These are phyloP conservation scores for Ailurus styani DNA, from an alignment of 2,113 vertebrate species.

Conservation along the genomic window DNA sequence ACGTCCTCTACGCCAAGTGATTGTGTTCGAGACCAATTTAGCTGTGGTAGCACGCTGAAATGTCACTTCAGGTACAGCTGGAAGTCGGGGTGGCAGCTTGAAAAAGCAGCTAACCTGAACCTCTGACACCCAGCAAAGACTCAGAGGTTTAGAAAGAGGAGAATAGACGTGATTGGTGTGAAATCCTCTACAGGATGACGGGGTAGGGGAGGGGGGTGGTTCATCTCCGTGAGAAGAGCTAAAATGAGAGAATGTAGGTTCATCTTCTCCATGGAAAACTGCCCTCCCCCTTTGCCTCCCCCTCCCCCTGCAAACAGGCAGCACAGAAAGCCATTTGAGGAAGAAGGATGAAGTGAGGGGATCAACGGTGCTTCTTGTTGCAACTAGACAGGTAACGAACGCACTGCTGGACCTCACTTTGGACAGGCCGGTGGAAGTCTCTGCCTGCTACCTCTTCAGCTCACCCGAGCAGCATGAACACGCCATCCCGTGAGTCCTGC, in stretches of 20 bases:
- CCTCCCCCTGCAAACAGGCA: too few species aligned
- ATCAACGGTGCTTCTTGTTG: not conserved
- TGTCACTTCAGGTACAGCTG: not conserved
- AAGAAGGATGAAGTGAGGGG: not conserved
- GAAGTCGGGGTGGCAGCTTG: not conserved
- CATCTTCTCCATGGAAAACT: not conserved
- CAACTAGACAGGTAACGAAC: fast-evolving
- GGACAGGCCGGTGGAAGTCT: not conserved
- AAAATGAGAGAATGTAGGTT: not conserved
- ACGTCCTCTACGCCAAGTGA: not conserved
- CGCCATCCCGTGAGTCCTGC: fast-evolving
- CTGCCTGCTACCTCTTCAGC: not conserved
- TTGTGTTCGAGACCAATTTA: not conserved
- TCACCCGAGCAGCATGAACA: not conserved
- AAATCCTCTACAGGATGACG: not conserved
- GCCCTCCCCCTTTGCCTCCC: not conserved
- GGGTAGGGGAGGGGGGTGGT: not conserved
- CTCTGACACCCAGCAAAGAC: not conserved
- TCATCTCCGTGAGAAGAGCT: not conserved
- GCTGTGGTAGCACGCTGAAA: not conserved
- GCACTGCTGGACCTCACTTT: fast-evolving
- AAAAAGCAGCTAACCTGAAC: not conserved
- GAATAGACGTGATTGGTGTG: fast-evolving
- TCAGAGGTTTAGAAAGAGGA: not conserved
- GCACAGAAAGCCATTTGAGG: not conserved